phyloP scores from a whole-genome alignment of 1,140 invertebrate species.

The Drosophila rufa region DNA sequence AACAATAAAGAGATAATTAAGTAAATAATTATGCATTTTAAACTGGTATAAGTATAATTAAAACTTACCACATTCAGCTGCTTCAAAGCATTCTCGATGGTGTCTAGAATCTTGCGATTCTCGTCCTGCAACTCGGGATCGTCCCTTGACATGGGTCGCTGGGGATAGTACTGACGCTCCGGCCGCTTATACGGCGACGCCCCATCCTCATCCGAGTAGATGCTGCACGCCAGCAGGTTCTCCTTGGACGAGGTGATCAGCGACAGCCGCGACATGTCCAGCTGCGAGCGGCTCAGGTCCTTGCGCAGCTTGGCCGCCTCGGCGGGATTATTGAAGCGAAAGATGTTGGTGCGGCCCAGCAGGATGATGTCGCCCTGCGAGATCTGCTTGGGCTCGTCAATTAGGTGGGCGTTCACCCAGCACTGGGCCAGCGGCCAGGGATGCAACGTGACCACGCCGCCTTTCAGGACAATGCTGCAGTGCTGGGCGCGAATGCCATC shows the following conservation, averaged over 20 bases:
- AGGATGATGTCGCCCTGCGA: conserved; percentile 93
- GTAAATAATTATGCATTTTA: neutral
- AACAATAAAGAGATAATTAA: neutral
- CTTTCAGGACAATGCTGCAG: conserved; percentile 91
- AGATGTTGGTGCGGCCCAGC: conserved; percentile 95
- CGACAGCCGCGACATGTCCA: conserved; percentile 93
- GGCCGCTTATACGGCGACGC: conserved; percentile 71
- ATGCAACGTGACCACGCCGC: conserved; percentile 91
- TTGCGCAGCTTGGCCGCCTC: conserved; percentile 94
- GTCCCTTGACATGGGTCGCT: conserved; percentile 68
- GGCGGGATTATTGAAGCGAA: conserved; percentile 96
- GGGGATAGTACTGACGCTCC: conserved; percentile 81
- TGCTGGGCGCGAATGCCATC: conserved; percentile 93
- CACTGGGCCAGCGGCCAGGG: conserved; percentile 91
- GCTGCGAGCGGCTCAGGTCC: conserved; percentile 88
- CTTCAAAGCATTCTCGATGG: conserved; percentile 86
- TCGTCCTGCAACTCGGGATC: conserved; percentile 84
- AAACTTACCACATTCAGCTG: conserved; percentile 87
- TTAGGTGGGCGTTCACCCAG: conserved; percentile 92
- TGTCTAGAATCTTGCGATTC: conserved; percentile 84
- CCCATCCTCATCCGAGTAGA: conserved; percentile 73
- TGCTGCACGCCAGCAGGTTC: conserved; percentile 85
- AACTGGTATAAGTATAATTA: too few species aligned
- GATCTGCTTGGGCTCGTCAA: conserved; percentile 90
- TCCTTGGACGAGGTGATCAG: conserved; percentile 92